phyloP scores from a whole-genome alignment of 1,140 invertebrate species.

The Drosophila albomicans region DNA sequence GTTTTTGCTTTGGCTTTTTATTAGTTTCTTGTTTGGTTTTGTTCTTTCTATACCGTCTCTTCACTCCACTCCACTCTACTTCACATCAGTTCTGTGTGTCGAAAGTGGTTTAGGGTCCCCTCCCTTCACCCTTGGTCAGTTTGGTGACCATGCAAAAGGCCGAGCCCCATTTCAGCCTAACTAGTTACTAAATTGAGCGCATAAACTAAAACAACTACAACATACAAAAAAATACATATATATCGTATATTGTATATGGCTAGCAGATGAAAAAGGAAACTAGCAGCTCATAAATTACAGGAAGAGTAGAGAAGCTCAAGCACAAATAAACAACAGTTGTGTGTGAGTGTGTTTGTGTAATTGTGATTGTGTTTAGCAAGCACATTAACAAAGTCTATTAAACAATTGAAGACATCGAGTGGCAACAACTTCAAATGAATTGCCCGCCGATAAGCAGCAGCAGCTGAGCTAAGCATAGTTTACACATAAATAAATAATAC shows the following conservation, averaged over 20 bases:
- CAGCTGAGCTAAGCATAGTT: constrained; percentile 1
- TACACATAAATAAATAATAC: constrained; percentile 1
- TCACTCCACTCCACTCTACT: neutral
- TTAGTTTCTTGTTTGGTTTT: constrained; percentile 76
- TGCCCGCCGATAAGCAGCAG: neutral
- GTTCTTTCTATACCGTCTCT: constrained; percentile 10
- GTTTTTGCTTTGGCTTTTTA: constrained; percentile 79
- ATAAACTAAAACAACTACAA: constrained; percentile 79
- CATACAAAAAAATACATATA: constrained; percentile 7
- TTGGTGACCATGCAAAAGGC: constrained; percentile 39
- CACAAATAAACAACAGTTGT: constrained; percentile 10
- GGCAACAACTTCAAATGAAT: constrained; percentile 16
- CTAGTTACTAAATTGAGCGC: constrained; percentile 82
- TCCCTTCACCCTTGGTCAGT: constrained; percentile 1
- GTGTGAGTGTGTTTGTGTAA: constrained; percentile 11
- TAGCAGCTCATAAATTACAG: constrained; percentile 77
- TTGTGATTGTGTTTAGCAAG: constrained; percentile 59
- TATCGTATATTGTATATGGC: constrained; percentile 2
- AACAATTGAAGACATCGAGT: constrained; percentile 11
- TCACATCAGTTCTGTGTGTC: constrained; percentile 9
- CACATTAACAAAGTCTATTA: constrained; percentile 57
- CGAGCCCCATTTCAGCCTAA: constrained; percentile 66
- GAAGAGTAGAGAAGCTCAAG: constrained; percentile 54
- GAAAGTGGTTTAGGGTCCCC: constrained; percentile 59
- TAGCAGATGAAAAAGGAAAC: constrained; percentile 42